Base-by-base conservation (phyloP, 2,888 invertebrate species). In the Yponomeuta plumbellus region DNA sequence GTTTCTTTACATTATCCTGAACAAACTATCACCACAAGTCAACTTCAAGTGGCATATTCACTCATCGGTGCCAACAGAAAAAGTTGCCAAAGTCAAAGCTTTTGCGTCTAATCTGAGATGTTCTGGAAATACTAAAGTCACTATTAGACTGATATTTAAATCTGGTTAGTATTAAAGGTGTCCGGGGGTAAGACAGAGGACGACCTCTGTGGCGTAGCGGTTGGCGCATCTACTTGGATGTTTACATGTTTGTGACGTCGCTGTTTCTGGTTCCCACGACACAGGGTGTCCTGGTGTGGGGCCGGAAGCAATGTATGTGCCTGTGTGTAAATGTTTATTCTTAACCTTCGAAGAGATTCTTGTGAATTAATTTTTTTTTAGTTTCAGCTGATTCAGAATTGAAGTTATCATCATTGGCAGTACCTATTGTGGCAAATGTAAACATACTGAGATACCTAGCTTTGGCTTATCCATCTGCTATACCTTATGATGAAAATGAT, bases 81-180 rank as follows among this genome's bases (percentile, higher is more conserved):
- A 84, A 75, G 73, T 83, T 21, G 61, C 75, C 13, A 88, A 83
- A 75, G 80, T 91, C 59, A 78, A 80, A 68, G 76, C 79, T 44
- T 90, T 86, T 76, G 75, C 85, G n/a, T 80, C 80, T 69, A 79
- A 74, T 64, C 73, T 84, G 17, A 72, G 75, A 70, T 69, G 69
- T 39, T 58, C 67, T 26, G 71, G 69, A 61, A 69, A 69, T 63
- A 69, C 77, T 71, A 76, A 88, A 74, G 75, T 94, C 26, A 92
- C 93, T 67, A 71, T 96, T 39, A 92, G 93, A 72, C 84, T 96
- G 76, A 95, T 97, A 77, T 96, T 96, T 94, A 96, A 95, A 91
- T 88, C 93, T 85, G 94, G 96, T 96, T 92, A 92, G 86, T 80
- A 44, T 66, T 39, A 22, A 11, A 44, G 17, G 13, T 52, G 44